Percentiles rank a stretch among this genome's conserved stretches.
Evolutionary conservation across 2,888 invertebrate genomes (phyloP).

Genomic region (Junonia oenone): DNA sequence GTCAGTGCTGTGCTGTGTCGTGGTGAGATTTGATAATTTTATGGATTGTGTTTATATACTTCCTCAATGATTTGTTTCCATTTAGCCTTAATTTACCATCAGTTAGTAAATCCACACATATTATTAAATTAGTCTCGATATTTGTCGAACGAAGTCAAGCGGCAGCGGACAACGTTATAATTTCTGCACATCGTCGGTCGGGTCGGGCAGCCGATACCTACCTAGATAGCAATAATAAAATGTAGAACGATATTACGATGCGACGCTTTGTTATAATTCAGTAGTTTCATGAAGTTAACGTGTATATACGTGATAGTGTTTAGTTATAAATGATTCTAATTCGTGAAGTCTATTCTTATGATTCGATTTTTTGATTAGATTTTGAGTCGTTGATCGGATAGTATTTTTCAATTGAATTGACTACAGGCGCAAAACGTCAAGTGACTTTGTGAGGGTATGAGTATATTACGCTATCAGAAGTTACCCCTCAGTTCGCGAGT

Average conservation of each 20-base stretch:
- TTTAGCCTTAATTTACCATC: slow-evolving; percentile 9
- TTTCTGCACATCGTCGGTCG: slow-evolving; percentile 53
- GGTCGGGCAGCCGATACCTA: slow-evolving; percentile 57
- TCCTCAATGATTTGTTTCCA: slow-evolving; percentile 24
- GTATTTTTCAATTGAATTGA: slow-evolving; percentile 14
- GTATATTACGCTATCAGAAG: background rate
- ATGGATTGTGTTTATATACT: slow-evolving; percentile 50
- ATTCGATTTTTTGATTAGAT: slow-evolving; percentile 25
- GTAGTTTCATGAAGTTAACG: slow-evolving; percentile 12
- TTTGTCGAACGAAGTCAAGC: slow-evolving; percentile 29
- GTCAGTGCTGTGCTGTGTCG: slow-evolving; percentile 98
- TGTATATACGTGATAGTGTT: slow-evolving; percentile 7
- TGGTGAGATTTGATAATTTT: slow-evolving; percentile 86
- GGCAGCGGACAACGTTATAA: slow-evolving; percentile 47
- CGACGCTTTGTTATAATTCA: slow-evolving; percentile 45
- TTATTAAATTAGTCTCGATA: slow-evolving; percentile 37
- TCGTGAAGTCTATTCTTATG: slow-evolving; percentile 21
- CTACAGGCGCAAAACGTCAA: slow-evolving; percentile 8
- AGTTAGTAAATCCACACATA: slow-evolving; percentile 32
- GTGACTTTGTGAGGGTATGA: slow-evolving; percentile 1
- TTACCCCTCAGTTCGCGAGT: background rate
- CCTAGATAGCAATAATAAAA: slow-evolving; percentile 58
- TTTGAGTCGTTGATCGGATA: slow-evolving; percentile 9
- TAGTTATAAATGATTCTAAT: slow-evolving; percentile 4
- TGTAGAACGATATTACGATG: slow-evolving; percentile 46